Conservation (phyloP, 2,113 vertebrate species). For the Hippocampus zosterae region DNA sequence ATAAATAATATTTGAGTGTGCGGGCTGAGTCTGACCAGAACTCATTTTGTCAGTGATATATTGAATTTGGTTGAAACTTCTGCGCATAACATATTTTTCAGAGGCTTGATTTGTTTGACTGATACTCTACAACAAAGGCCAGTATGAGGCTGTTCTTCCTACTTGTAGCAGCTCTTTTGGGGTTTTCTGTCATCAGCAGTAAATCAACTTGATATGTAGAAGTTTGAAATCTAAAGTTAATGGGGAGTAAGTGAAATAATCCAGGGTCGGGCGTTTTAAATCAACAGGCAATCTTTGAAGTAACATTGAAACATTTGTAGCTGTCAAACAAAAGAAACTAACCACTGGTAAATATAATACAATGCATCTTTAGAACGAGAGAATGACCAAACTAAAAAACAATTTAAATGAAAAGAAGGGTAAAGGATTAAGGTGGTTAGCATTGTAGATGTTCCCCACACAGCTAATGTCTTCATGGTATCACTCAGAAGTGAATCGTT, state of each 20-base stretch:
- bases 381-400: too few relatives aligned
- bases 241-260: not conserved
- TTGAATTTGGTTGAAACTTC: constrained; percentile 23
- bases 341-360: not conserved
- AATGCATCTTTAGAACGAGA: too few relatives aligned
- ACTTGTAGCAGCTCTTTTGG: constrained; percentile 5
- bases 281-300: not conserved
- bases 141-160: constrained; percentile 2
- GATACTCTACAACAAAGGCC: constrained; percentile 2
- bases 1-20: not conserved
- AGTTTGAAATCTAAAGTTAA: not conserved
- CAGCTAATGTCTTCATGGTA: too few relatives aligned
- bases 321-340: not conserved
- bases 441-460: too few relatives aligned
- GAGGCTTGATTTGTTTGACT: constrained; percentile 22
- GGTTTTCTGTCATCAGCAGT: not conserved
- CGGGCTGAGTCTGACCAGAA: constrained; percentile 11
- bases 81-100: constrained; percentile 24
- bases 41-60: constrained; percentile 18
- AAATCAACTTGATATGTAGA: not conserved
- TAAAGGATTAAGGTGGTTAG: too few relatives aligned
- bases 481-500: too few relatives aligned
- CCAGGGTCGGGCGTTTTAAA: not conserved
- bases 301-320: not conserved
- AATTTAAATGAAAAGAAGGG: too few relatives aligned